Evolutionary conservation across 2,797 vertebrate genomes (phyloP).

Genomic region (Knipowitschia caucasica): DNA sequence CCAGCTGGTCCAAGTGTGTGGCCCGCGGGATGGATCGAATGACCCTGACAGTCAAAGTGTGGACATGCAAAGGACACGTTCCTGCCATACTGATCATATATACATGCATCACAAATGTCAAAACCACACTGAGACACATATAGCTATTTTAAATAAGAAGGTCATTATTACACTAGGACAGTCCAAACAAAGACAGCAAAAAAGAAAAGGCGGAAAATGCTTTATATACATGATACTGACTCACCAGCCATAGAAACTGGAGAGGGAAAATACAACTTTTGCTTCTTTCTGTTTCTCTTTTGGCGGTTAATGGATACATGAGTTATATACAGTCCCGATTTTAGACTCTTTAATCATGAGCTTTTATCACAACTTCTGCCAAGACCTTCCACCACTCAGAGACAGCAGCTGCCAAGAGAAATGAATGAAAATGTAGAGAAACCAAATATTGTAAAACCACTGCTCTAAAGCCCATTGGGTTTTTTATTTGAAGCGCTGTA

Average conservation of each 20-base stretch:
- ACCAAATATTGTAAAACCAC: constrained; percentile 71
- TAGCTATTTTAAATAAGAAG: constrained; percentile 24
- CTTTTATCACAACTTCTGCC: constrained; percentile 71
- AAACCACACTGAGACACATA: constrained; percentile 39
- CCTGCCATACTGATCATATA: constrained; percentile 41
- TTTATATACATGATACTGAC: constrained; percentile 56
- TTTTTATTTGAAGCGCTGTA: constrained; percentile 47
- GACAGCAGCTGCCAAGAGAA: constrained; percentile 70
- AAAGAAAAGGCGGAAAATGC: constrained; percentile 37
- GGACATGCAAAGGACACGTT: constrained; percentile 26
- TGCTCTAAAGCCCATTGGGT: constrained; percentile 63
- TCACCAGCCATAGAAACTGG: constrained; percentile 38
- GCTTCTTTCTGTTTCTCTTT: constrained; percentile 61
- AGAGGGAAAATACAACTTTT: constrained; percentile 63
- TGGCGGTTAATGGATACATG: constrained; percentile 77
- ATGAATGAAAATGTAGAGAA: constrained; percentile 75
- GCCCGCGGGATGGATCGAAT: constrained; percentile 53
- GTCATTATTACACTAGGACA: constrained; percentile 15
- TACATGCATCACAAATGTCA: constrained; percentile 41
- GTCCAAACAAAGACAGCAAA: constrained; percentile 28
- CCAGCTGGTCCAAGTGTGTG: constrained; percentile 78
- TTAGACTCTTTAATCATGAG: constrained; percentile 78
- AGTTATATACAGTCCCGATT: constrained; percentile 78
- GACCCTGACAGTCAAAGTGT: constrained; percentile 47
- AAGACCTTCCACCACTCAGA: constrained; percentile 73